Evolutionary conservation across 2,113 vertebrate species (phyloP), one percentile per base, ranked within the genome.

Genomic region (Mormoops blainvillei): DNA sequence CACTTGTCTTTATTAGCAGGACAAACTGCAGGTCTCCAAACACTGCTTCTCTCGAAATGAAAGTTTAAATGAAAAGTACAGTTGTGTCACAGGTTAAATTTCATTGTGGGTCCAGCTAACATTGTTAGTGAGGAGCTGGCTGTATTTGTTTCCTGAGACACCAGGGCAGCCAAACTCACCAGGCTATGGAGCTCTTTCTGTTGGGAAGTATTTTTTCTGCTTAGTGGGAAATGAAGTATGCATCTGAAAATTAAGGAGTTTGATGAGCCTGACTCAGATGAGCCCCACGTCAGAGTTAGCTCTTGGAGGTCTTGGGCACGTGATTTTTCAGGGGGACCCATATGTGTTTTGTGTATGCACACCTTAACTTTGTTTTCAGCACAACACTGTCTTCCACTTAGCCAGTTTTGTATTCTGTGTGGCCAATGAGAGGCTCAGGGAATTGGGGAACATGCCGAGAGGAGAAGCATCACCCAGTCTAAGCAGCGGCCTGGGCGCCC

Each of bases 21-120:
- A 98, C 98, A 98, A 98, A 98, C 98, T 98, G 97, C 97, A 98
- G 98, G 98, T 98, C 98, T 98, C 98, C 98, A 98, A 98, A 99
- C 98, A 98, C 98, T 98, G 98, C 98, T 98, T 98, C 98, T 98
- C 97, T 98, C 97, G 98, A 98, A 99, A 98, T 98, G 98, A 98
- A 99, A 99, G 98, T 99, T 99, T 99, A 98, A 99, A 99, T 99
- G 98, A 99, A 99, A 99, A 99, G 98, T 99, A 98, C 98, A 98
- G 97, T 98, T 98, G 98, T 98, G 98, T 99, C 98, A 98, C 98
- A 98, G 98, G 98, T 99, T 99, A 98, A 98, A 99, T 99, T 98
- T 98, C 98, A 98, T 98, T 98, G 98, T 95, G 97, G 97, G 97
- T 97, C 98, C 97, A 97, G 98, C 97, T 99, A 98, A 98, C 97